Base-by-base conservation (phyloP, 2,113 vertebrate genomes). In the Alligator mississippiensis region DNA sequence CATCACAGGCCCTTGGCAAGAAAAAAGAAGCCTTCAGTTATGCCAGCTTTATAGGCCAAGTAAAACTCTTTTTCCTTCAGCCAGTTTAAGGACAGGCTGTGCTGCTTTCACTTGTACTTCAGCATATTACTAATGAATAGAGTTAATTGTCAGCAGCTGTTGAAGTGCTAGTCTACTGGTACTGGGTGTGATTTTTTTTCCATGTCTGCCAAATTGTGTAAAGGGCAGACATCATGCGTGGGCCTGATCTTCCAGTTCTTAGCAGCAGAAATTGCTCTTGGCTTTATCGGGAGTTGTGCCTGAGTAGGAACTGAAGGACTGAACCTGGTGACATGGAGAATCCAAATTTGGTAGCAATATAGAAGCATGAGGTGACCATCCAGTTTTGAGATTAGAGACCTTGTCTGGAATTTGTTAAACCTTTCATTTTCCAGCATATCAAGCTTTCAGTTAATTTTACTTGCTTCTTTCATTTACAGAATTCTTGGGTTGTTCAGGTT, bases 1-100 rank as follows among this genome's bases (percentile, higher is more conserved):
- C 19, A 28, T 47, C 55, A 0, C 2, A 59, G 19, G 66, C 68
- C 14, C 5, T 1, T 27, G 85, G 59, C 87, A 88, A 80, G 7
- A 47, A 47, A 47, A 47, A 47, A 47, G 47, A 87, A 80, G 61
- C 79, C 27, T 78, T 68, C 75, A 54, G 1, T 80, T 80, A 90
- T 85, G 80, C 47, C 92, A 84, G 34, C 21, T 4, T 18, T 14
- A 13, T 93, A 30, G 79, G 93, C 88, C 82, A 91, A 95, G 77
- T 91, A 88, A 95, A 95, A 63, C 70, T 64, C 78, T 76, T 59
- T 34, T 64, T 91, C 59, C 16, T 92, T 64, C 74, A 90, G 92
- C 83, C 94, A 93, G 90, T 94, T 97, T 95, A 96, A 94, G 85
- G 85, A 25, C 82, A 64, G 54, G 82, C 54, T 68, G 93, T 87